phyloP scores from a whole-genome alignment of 2,113 vertebrate genomes.

The Psittacula cyanocephala region DNA sequence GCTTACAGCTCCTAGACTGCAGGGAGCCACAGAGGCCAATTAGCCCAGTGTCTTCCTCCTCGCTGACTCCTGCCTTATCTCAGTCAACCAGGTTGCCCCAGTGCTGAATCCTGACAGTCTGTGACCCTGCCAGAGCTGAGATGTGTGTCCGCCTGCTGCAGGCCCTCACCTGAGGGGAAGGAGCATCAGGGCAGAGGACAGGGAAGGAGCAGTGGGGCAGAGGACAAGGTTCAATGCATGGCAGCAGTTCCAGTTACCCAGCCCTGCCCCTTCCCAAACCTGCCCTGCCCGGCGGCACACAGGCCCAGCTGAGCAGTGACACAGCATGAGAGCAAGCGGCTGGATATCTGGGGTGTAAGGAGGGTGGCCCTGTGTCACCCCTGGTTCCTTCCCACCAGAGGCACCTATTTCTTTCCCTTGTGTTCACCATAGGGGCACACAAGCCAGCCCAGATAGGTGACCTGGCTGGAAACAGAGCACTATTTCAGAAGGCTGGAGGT shows the following conservation, averaged over 20 bases:
- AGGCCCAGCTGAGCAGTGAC: neutral
- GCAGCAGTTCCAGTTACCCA: neutral
- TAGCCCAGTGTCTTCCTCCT: neutral
- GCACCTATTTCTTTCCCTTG: neutral
- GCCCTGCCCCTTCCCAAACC: neutral
- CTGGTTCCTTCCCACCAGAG: neutral
- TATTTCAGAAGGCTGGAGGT: neutral
- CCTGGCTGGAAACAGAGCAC: neutral
- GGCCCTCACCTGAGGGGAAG: neutral
- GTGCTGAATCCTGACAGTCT: neutral
- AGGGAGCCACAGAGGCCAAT: neutral
- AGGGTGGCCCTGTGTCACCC: neutral
- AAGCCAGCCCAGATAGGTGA: neutral
- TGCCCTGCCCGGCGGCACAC: rapidly evolving
- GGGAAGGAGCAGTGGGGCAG: neutral
- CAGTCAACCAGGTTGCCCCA: neutral
- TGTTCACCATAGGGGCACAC: rapidly evolving
- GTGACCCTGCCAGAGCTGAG: rapidly evolving
- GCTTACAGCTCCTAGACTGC: neutral
- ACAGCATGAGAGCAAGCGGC: neutral
- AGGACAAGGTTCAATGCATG: neutral
- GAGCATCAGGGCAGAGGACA: neutral
- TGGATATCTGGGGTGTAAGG: neutral
- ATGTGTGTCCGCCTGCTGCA: neutral
- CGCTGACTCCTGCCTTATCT: neutral